Evolutionary conservation across 2,888 invertebrate species (phyloP).

Genomic region (Emmelina monodactyla): DNA sequence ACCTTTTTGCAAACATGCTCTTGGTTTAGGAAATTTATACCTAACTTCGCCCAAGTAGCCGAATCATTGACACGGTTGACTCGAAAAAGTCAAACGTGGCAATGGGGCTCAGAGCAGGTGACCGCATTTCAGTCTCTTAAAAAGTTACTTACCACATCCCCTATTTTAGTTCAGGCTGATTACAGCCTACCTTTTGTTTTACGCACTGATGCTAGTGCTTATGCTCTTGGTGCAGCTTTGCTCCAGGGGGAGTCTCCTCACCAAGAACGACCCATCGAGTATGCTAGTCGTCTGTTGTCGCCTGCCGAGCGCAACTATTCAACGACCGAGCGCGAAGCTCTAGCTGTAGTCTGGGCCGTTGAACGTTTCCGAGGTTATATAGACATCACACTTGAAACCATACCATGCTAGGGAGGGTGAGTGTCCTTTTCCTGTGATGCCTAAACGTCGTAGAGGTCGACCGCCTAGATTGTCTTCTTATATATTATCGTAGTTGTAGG

Average conservation of each 20-base stretch:
- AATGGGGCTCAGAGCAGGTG: conserved; percentile 17
- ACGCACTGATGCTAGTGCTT: conserved; percentile 10
- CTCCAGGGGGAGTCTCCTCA: conserved; percentile 16
- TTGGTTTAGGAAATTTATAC: conserved; percentile 24
- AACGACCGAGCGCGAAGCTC: conserved; percentile 9
- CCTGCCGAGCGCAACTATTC: conserved; percentile 10
- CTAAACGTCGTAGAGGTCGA: too few species aligned
- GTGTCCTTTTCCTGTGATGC: too few species aligned
- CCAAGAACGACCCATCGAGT: conserved; percentile 15
- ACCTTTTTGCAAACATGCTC: conserved; percentile 21
- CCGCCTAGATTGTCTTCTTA: too few species aligned
- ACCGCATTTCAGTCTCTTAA: conserved; percentile 17
- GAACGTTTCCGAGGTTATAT: conserved; percentile 7
- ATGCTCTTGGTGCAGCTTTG: conserved; percentile 10
- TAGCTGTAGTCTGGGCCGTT: conserved; percentile 10
- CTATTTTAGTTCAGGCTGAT: conserved; percentile 7
- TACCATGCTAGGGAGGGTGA: too few species aligned
- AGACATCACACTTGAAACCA: too few species aligned
- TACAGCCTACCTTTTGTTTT: conserved; percentile 1
- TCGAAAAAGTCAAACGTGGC: conserved; percentile 21
- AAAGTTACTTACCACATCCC: conserved; percentile 3
- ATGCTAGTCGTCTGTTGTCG: conserved; percentile 12
- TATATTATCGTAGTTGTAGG: too few species aligned
- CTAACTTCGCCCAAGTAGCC: conserved; percentile 18
- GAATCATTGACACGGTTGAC: conserved; percentile 22